Conservation (phyloP, 2,113 vertebrate genomes). For the Dolichallabes microphthalmus region DNA sequence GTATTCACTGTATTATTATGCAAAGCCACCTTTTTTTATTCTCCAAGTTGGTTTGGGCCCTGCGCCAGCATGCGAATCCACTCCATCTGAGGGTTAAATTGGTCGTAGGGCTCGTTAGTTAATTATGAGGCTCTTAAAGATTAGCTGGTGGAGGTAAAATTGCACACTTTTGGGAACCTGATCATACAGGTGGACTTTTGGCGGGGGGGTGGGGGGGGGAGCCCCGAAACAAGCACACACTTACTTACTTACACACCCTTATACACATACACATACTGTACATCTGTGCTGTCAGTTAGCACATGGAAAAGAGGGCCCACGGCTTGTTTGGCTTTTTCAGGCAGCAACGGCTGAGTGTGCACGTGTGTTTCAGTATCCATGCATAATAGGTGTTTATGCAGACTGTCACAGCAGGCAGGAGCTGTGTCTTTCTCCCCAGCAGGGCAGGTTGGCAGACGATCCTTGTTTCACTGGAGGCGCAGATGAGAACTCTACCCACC, state of each 20-base stretch:
- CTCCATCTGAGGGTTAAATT: not conserved
- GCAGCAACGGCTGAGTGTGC: not conserved
- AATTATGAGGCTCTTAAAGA: slow-evolving; percentile 39
- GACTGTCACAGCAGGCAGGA: not conserved
- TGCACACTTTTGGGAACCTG: not conserved
- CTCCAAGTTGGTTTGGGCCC: not conserved
- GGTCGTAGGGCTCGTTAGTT: not conserved
- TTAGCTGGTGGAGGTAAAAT: not conserved
- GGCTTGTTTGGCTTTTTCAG: slow-evolving; percentile 5
- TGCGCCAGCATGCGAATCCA: not conserved
- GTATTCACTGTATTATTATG: slow-evolving; percentile 73
- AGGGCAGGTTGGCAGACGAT: slow-evolving; percentile 1
- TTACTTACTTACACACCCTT: not conserved
- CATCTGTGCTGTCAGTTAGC: not conserved
- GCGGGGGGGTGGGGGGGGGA: too few species aligned
- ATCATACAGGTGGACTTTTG: not conserved
- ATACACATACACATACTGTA: not conserved
- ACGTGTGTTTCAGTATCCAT: not conserved
- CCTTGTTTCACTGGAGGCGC: slow-evolving; percentile 49
- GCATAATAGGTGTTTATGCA: slow-evolving; percentile 9
- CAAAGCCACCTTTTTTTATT: slow-evolving; percentile 62
- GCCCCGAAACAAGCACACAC: not conserved
- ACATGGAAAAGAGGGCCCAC: not conserved
- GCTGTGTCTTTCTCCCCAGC: slow-evolving; percentile 13
- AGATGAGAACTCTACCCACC: slow-evolving; percentile 52